Conservation (phyloP, 2,113 vertebrate species). For the Cyrtonyx montezumae region DNA sequence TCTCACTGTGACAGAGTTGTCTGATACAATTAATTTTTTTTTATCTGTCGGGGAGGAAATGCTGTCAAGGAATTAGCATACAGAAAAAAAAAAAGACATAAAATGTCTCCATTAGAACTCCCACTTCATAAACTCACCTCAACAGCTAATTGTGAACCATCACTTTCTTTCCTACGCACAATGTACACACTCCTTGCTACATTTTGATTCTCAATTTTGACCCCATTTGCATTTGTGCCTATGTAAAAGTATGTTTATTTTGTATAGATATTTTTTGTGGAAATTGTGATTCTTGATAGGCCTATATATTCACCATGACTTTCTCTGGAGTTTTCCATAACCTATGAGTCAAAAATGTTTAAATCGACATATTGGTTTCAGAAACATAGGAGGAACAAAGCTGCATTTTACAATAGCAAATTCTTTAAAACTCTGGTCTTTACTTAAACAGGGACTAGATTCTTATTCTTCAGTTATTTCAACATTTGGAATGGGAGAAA, state of each 20-base stretch:
- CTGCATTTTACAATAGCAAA: not conserved
- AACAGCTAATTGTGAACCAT: not conserved
- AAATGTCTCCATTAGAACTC: not conserved
- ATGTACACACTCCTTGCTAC: not conserved
- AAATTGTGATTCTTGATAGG: not conserved
- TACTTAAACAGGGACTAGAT: not conserved
- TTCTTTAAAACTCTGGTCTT: not conserved
- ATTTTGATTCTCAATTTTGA: not conserved
- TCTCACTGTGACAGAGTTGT: not conserved
- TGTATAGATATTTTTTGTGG: not conserved
- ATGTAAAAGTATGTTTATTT: not conserved
- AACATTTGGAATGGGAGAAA: not conserved
- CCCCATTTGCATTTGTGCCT: not conserved
- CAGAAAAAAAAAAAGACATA: not conserved
- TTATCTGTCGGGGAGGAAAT: not conserved
- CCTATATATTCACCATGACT: not conserved
- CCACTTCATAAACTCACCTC: not conserved
- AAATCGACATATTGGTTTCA: not conserved
- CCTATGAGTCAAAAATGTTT: not conserved
- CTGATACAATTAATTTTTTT: not conserved
- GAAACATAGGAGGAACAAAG: not conserved
- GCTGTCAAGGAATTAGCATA: not conserved
- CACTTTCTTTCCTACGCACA: not conserved
- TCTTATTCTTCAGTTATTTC: not conserved
- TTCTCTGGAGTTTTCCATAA: not conserved